Evolutionary conservation across 2,888 invertebrate genomes (phyloP), one percentile per base, ranked within the genome.

Genomic region (Latrodectus hesperus): DNA sequence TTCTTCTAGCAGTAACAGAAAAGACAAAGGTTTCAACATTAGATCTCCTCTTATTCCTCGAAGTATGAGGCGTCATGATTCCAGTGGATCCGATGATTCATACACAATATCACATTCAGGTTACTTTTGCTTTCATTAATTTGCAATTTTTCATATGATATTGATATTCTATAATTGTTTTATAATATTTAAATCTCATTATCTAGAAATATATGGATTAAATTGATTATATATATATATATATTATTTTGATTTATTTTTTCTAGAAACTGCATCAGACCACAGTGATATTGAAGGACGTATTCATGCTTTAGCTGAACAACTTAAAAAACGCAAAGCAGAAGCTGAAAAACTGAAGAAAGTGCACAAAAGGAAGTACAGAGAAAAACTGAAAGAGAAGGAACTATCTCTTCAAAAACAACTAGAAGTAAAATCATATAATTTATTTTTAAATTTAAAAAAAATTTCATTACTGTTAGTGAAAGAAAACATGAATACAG

Each of bases 281-380:
- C 92, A 92, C 60, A 93, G 93, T 90, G 94, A 94, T 90, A 92
- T 93, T 64, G 93, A 94, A 90, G 92, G 92, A 9, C 91, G 93
- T 26, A 92, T 94, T 75, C 90, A 92, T 77, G 93, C 93, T 26
- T 91, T 94, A 83, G 92, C 92, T 80, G 93, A 94, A 86, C 93
- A 94, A 89, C 91, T 94, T 38, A 91, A 92, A n/a, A 91, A 92
- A 16, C 91, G 93, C 12, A 93, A 93, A 90, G 90, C 91, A 53
- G 93, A 93, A 90, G 93, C 93, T 17, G 93, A 93, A 80, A 91
- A 92, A 85, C 91, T 94, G 73, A 93, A 92, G 89, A 91, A 91
- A 82, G 93, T 94, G 89, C 92, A 93, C 81, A 92, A 93, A 89
- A 91, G 92, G 53, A 75, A 82, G 22, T 92, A 92, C 79, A 91